A percentile compares a stretch with the other conserved stretches of the same genome.
Evolutionary conservation across 2,797 vertebrate genomes (phyloP).

Genomic region (Gallinago stenura): DNA sequence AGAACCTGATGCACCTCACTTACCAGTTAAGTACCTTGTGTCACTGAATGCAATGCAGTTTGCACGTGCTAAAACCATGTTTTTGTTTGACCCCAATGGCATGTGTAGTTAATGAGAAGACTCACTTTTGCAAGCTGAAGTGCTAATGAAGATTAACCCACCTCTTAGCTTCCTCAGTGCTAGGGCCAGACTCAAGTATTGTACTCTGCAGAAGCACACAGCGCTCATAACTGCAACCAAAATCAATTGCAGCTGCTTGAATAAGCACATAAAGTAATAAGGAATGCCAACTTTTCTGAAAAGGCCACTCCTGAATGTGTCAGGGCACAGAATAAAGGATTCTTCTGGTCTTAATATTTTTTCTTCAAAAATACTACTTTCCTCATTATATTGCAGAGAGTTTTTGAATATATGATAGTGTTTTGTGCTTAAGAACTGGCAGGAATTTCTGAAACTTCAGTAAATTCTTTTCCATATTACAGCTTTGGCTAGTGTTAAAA

Average conservation of each 20-base stretch:
- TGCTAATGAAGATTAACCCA: neutral
- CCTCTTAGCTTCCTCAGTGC: neutral
- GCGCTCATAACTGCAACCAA: neutral
- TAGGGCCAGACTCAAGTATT: neutral
- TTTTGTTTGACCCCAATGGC: neutral
- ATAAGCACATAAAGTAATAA: neutral
- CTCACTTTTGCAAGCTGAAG: neutral
- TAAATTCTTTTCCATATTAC: neutral
- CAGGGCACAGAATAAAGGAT: neutral
- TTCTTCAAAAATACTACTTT: neutral
- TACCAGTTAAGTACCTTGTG: neutral
- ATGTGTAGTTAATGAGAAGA: neutral
- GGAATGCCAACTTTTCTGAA: neutral
- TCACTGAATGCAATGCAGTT: neutral
- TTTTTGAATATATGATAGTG: neutral
- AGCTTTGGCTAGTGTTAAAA: neutral
- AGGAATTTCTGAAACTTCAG: neutral
- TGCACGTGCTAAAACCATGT: neutral
- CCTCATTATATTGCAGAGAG: neutral
- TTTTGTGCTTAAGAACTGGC: neutral
- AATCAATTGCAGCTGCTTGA: neutral
- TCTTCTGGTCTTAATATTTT: neutral
- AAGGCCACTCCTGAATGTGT: neutral
- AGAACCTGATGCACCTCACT: neutral
- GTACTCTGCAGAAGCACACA: neutral